Base-by-base conservation (phyloP, 2,797 vertebrate species). In the Peromyscus attwateri region DNA sequence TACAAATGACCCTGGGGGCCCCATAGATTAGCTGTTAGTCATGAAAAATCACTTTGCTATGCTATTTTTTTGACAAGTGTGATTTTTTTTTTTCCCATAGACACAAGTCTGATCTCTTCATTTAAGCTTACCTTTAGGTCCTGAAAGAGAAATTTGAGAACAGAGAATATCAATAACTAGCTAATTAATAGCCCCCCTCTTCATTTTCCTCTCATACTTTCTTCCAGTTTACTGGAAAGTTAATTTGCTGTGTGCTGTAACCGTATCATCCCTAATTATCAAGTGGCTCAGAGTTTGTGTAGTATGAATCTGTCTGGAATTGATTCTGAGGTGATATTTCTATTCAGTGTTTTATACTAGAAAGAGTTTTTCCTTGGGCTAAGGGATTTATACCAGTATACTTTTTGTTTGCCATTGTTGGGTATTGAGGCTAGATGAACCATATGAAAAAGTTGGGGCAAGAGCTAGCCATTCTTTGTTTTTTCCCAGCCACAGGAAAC, bases 301-400 rank as follows among this genome's bases (percentile, higher is more conserved):
- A 37, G 12, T 37, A 23, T 52, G 34, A 2, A 9, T 55, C 49
- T 82, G 49, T 84, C 62, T 77, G 23, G 46, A 88, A 52, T 96
- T 96, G 52, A 66, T 89, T 76, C 96, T 79, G 75, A 94, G 83
- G 34, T 43, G 55, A 17, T 34, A 25, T 89, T 89, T 95, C 57
- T 81, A 0, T 1, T 12, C 21, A 8, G 0, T 85, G 34, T 19
- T 79, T 87, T 84, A 3, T 89, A 55, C 89, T 66, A 55, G 70
- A 10, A 2, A 52, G 85, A n/a, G 73, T 49, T 93, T 82, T 93
- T 49, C 52, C 21, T 43, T 81, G 49, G 3, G 0, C 76, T 80
- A 23, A 19, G 87, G n/a, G 34, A 25, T 84, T 87, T 3, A 0
- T 46, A 16, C 4, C 71, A 82, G 17, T 83, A 1, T 62, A 13